These are phyloP conservation scores for Strigops habroptila DNA, from an alignment of 2,113 vertebrate species.

Conservation along the genomic window DNA sequence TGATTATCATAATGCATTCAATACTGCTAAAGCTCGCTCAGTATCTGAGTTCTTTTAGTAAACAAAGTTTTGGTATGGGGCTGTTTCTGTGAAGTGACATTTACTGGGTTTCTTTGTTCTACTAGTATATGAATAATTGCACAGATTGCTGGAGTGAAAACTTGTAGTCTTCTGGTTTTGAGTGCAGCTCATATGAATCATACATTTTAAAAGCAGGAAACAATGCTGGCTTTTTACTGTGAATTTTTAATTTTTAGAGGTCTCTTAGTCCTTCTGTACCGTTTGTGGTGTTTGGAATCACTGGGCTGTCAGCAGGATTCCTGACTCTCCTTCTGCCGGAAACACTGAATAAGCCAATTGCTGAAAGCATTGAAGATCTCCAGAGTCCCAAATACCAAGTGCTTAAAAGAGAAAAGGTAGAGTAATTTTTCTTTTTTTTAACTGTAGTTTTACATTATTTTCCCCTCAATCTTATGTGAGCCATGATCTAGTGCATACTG, in stretches of 20 bases:
- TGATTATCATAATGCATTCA: background rate
- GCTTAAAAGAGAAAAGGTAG: conserved; percentile 72
- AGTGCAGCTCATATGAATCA: background rate
- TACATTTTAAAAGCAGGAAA: background rate
- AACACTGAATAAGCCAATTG: conserved; percentile 78
- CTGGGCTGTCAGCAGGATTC: conserved; percentile 78
- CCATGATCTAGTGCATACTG: background rate
- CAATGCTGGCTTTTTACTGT: background rate
- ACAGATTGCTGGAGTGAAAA: background rate
- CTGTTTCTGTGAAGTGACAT: background rate
- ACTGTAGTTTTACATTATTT: background rate
- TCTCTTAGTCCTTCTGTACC: conserved; percentile 78
- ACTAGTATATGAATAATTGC: background rate
- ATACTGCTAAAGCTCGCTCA: background rate
- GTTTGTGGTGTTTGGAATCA: conserved; percentile 83
- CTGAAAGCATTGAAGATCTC: conserved; percentile 81
- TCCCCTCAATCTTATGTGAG: background rate
- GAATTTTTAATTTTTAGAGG: conserved; percentile 66
- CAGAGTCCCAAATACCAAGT: conserved; percentile 53
- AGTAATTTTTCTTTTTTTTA: background rate
- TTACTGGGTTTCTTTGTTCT: background rate
- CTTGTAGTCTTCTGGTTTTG: background rate
- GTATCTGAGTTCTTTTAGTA: background rate
- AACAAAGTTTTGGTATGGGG: background rate
- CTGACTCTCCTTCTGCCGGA: conserved; percentile 84